Percentiles rank a stretch among this genome's conserved stretches.
phyloP scores from a whole-genome alignment of 2,797 vertebrate species.

The Sphaeramia orbicularis region DNA sequence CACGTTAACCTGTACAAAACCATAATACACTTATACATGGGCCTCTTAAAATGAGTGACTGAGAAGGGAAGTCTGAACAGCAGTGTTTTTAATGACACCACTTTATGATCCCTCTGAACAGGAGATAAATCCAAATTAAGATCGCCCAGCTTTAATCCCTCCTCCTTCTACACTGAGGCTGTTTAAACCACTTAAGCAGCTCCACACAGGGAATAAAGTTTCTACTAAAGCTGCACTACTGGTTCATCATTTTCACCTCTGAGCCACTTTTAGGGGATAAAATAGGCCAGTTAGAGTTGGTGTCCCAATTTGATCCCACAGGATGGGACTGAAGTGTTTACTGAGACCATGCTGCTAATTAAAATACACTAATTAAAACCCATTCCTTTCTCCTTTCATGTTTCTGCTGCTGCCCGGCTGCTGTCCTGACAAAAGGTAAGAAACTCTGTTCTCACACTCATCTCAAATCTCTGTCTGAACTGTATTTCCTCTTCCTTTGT shows the following conservation, averaged over 20 bases:
- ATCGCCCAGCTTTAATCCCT: too few species aligned
- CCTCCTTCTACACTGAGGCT: too few species aligned
- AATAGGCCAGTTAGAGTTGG: background rate
- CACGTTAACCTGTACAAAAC: too few species aligned
- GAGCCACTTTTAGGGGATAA: background rate
- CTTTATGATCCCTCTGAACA: too few species aligned
- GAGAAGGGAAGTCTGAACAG: too few species aligned
- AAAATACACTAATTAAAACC: slow-evolving; percentile 39
- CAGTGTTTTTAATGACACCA: too few species aligned
- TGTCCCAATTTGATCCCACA: background rate
- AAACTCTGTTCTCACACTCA: background rate
- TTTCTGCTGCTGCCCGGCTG: slow-evolving; percentile 40
- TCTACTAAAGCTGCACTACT: background rate
- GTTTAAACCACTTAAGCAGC: background rate
- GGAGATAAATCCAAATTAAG: too few species aligned
- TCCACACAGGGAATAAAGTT: background rate
- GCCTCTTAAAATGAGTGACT: too few species aligned
- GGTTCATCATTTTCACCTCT: background rate
- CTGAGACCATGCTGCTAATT: slow-evolving; percentile 36
- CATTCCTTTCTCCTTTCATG: slow-evolving; percentile 55
- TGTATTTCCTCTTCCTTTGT: background rate
- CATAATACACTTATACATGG: too few species aligned
- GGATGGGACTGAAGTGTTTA: background rate
- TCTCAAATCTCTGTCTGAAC: background rate
- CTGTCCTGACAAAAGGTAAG: slow-evolving; percentile 74